phyloP scores from a whole-genome alignment of 2,888 invertebrate species.

The Smittia sp. region DNA sequence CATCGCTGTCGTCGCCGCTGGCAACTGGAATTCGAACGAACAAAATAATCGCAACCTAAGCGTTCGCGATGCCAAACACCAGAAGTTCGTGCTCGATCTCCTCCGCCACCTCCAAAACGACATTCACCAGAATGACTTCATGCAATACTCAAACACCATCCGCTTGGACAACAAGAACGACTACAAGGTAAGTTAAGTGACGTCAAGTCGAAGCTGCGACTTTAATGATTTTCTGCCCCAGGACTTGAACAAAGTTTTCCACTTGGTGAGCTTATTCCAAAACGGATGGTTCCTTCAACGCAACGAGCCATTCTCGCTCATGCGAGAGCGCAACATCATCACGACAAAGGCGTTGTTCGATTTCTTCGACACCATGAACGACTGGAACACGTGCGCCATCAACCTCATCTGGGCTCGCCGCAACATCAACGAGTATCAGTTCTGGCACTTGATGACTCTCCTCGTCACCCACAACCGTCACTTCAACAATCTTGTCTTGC shows the following conservation, averaged over 20 bases:
- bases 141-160: conserved; percentile 19
- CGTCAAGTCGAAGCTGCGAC: no score
- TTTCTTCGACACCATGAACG: conserved; percentile 24
- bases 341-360: conserved; percentile 7
- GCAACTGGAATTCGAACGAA: background rate
- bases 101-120: background rate
- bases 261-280: conserved; percentile 1
- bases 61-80: conserved; percentile 2
- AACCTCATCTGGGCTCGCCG: conserved; percentile 26
- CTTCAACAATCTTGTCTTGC: conserved; percentile 56
- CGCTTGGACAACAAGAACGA: conserved; percentile 16
- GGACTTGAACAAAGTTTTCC: conserved; percentile 22
- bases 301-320: background rate
- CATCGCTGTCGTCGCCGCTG: conserved; percentile 3
- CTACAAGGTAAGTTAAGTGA: background rate
- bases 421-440: conserved; percentile 24
- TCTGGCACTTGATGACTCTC: conserved; percentile 19
- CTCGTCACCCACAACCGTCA: conserved; percentile 42
- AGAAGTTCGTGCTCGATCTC: conserved; percentile 10
- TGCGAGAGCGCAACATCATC: background rate
- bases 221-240: no score
- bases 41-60: background rate
- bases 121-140: background rate
- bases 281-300: conserved; percentile 20
- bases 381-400: conserved; percentile 18